A percentile compares a stretch with the other conserved stretches of the same genome.
These are phyloP conservation scores for Zaprionus camerounensis DNA, from an alignment of 1,140 invertebrate species.

Conservation along the genomic window DNA sequence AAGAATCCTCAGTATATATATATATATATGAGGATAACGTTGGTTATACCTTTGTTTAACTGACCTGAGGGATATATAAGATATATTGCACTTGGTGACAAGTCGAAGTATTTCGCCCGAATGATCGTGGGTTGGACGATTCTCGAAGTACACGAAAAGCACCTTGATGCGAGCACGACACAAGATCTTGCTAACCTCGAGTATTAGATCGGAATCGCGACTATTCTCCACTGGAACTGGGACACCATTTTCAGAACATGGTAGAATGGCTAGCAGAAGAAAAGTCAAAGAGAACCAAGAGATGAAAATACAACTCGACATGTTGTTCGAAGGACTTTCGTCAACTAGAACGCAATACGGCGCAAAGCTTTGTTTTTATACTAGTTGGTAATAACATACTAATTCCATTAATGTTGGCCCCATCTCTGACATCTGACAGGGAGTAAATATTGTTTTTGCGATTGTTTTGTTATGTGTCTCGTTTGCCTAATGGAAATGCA, in stretches of 20 bases:
- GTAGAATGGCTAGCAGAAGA: neutral
- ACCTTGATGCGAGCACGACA: slow-evolving; percentile 60
- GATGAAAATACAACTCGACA: neutral
- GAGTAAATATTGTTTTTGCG: slow-evolving; percentile 36
- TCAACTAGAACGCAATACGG: slow-evolving; percentile 17
- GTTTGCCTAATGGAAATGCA: slow-evolving; percentile 48
- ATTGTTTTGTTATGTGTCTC: slow-evolving; percentile 42
- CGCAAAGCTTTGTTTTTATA: slow-evolving; percentile 33
- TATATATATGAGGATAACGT: neutral
- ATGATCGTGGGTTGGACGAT: slow-evolving; percentile 60
- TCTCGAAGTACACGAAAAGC: slow-evolving; percentile 75
- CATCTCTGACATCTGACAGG: slow-evolving; percentile 26
- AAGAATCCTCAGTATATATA: no score
- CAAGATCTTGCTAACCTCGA: slow-evolving; percentile 52
- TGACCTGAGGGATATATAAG: slow-evolving; percentile 71
- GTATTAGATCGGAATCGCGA: slow-evolving; percentile 47
- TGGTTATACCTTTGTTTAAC: slow-evolving; percentile 10
- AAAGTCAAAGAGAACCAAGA: slow-evolving; percentile 3
- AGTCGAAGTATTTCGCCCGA: slow-evolving; percentile 64
- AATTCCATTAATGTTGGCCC: slow-evolving; percentile 44
- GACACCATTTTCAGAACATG: slow-evolving; percentile 7
- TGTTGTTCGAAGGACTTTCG: slow-evolving; percentile 1
- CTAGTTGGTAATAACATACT: neutral
- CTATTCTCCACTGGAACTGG: slow-evolving; percentile 8
- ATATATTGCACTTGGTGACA: slow-evolving; percentile 71